A percentile compares a stretch with the other conserved stretches of the same genome.
phyloP scores from a whole-genome alignment of 2,113 vertebrate genomes.

The Steatornis caripensis region DNA sequence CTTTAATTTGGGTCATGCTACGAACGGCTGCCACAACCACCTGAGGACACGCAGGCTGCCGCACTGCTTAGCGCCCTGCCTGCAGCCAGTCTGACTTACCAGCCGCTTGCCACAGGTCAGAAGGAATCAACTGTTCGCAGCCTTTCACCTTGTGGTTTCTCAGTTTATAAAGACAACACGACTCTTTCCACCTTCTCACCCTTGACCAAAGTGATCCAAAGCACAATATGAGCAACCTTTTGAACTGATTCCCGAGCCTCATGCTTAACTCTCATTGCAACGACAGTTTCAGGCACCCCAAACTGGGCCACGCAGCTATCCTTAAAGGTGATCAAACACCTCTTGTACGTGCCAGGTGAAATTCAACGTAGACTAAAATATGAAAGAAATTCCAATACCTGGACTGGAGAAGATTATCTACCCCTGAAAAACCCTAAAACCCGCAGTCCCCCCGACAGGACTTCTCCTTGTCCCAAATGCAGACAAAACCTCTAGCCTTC shows the following conservation, averaged over 20 bases:
- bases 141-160: neutral
- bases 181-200: neutral
- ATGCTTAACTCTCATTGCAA: neutral
- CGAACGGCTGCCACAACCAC: neutral
- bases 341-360: neutral
- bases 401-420: neutral
- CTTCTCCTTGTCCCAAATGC: neutral
- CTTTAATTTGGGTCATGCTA: constrained; percentile 14
- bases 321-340: neutral
- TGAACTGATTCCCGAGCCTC: neutral
- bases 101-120: neutral
- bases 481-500: neutral
- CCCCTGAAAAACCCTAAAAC: neutral
- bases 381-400: neutral
- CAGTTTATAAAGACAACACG: neutral
- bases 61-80: neutral
- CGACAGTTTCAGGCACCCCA: neutral
- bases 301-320: fast-evolving
- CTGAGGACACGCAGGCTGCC: neutral
- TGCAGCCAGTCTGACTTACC: neutral
- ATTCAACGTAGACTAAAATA: neutral
- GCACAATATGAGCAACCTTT: neutral
- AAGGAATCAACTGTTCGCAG: neutral
- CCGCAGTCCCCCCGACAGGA: neutral
- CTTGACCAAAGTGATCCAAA: neutral